Evolutionary conservation across 2,888 invertebrate genomes (phyloP), one percentile per base, ranked within the genome.

Genomic region (Rhagonycha lutea): DNA sequence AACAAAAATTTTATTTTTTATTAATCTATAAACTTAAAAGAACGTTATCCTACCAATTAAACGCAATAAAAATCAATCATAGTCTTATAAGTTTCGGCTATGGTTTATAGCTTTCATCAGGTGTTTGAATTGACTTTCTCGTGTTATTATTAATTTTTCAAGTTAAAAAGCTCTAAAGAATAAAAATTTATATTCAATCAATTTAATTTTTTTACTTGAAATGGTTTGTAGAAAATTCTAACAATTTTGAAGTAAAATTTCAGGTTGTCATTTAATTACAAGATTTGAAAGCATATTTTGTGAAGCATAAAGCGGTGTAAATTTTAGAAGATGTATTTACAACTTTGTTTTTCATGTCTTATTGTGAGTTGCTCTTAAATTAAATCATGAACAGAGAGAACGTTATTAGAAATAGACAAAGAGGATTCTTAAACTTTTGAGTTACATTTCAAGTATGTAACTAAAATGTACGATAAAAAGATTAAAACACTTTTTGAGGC

Each of bases 201-300:
- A 70, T 28, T 29, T n/a, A 61, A 70, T 24, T 69, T 69, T 23
- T 8, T 65, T 65, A 69, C 12, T 70, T 70, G 29, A 29, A 9
- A 18, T 67, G 77, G 77, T 79, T 79, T 79, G 77, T 70, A 73
- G 73, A 70, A 75, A 77, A 79, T 79, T 79, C 47, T 47, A 47
- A 80, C 79, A 80, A 80, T 78, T 80, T 80, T 75, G 74, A 65
- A 78, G 76, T 79, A 80, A 79, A 78, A 79, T 78, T 79, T 79
- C 72, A 75, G 78, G 78, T 78, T 80, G 79, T 80, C 79, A 79
- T 80, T 80, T 79, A 80, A 80, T 80, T 80, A 79, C 77, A 67
- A 70, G 70, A 75, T 77, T 73, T 76, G 77, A 78, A 77, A 76
- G 76, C 77, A 79, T 79, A 73, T 77, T 78, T 74, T 77, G 68